Base-by-base conservation (phyloP, 2,113 vertebrate species). In the Strix aluco region DNA sequence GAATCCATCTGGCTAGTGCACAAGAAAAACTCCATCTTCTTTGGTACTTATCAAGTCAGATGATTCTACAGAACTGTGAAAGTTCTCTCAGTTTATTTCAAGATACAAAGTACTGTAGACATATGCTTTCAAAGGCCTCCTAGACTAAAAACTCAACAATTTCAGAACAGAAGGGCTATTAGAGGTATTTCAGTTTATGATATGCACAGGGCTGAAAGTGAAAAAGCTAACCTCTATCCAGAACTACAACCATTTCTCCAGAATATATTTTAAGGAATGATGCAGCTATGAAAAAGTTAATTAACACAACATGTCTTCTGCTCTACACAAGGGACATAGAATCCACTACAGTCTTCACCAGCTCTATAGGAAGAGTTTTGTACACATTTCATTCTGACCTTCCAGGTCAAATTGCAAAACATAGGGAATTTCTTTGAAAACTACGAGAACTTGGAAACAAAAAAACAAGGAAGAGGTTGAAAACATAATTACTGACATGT, bases 1-100 rank as follows among this genome's bases (percentile, higher is more conserved):
- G 74, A 65, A 91, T 36, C 66, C 83, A 94, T 91, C 86, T 95
- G 90, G 80, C 42, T 47, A 27, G 23, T 1, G 27, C 47, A 90
- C 63, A 92, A 58, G 75, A 94, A 91, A 92, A 92, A 57, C 9
- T 86, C 67, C 44, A 61, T 75, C 69, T 74, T 59, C 88, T 71
- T 74, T 58, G 67, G 65, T 61, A 86, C 34, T 82, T 78, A 81
- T 11, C 63, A 72, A 94, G 84, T 91, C 91, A 95, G 81, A 95
- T 69, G 92, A 89, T 89, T 94, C 78, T 54, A 46, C 44, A 69
- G 75, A 72, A 69, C 84, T 92, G 94, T 85, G 81, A 95, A 96
- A 89, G 54, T 80, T 93, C 87, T 75, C 72, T 77, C 70, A 2
- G 13, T 67, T 94, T 91, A 95, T 92, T 96, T 92, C 94, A 87